A percentile compares a stretch with the other conserved stretches of the same genome.
Conservation (phyloP, 2,113 vertebrate species). For the Macrotus californicus region DNA sequence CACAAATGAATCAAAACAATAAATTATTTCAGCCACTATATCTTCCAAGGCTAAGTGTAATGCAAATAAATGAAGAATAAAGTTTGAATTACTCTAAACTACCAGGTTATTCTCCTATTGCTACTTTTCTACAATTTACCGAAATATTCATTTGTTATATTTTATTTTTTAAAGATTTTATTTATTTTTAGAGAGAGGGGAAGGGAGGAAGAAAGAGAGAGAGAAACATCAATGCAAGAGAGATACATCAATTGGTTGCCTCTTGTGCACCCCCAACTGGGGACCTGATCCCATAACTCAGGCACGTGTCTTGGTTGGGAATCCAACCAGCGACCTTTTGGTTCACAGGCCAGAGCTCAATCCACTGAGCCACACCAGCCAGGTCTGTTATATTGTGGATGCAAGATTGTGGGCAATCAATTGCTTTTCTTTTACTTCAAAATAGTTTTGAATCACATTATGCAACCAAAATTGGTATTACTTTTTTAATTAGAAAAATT, state of each 20-base stretch:
- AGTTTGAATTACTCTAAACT: not conserved
- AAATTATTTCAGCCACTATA: not conserved
- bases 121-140: not conserved
- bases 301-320: no score
- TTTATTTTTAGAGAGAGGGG: no score
- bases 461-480: not conserved
- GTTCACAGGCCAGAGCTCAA: no score
- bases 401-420: not conserved
- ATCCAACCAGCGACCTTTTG: no score
- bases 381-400: not conserved
- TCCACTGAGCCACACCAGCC: no score
- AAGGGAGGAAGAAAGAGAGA: no score
- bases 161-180: no score
- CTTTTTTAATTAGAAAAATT: not conserved
- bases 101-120: not conserved
- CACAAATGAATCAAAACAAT: not conserved
- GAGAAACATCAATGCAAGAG: no score
- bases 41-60: not conserved
- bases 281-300: no score
- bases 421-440: not conserved
- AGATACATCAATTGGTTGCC: no score
- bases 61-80: not conserved
- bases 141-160: not conserved
- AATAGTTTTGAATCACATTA: not conserved
- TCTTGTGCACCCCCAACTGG: no score